These are phyloP conservation scores for Marisa cornuarietis DNA, from an alignment of 1,140 invertebrate species.

Conservation along the genomic window DNA sequence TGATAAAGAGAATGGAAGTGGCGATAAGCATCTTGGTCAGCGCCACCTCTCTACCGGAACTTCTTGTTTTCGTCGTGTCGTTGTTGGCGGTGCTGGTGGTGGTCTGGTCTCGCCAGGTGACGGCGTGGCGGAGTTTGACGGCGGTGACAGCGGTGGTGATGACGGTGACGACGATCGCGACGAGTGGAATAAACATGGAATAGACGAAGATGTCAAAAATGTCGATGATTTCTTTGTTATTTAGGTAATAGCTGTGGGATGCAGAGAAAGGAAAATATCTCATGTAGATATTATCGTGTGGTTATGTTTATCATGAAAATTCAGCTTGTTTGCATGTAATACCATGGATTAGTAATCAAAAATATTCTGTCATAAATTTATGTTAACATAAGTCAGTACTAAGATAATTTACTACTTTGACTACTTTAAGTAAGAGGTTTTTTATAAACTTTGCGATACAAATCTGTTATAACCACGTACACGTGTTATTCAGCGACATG, in stretches of 20 bases:
- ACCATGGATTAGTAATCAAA: too few relatives aligned
- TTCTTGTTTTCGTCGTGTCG: background rate
- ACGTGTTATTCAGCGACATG: too few relatives aligned
- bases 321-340: too few relatives aligned
- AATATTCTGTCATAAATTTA: too few relatives aligned
- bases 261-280: background rate
- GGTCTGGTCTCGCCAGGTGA: constrained; percentile 3
- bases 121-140: background rate
- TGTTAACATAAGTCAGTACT: too few relatives aligned
- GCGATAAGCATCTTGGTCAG: constrained; percentile 12
- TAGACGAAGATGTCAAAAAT: constrained; percentile 11
- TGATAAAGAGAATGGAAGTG: constrained; percentile 13
- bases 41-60: constrained; percentile 6
- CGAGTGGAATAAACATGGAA: background rate
- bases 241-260: constrained; percentile 11
- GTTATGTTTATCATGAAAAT: too few relatives aligned
- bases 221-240: constrained; percentile 15
- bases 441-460: too few relatives aligned
- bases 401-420: too few relatives aligned
- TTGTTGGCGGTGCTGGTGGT: background rate
- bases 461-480: too few relatives aligned
- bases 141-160: constrained; percentile 14
- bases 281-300: too few relatives aligned
- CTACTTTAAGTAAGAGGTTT: too few relatives aligned
- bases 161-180: constrained; percentile 10